Evolutionary conservation across 2,888 invertebrate species (phyloP).

Genomic region (Archips crataeganus): DNA sequence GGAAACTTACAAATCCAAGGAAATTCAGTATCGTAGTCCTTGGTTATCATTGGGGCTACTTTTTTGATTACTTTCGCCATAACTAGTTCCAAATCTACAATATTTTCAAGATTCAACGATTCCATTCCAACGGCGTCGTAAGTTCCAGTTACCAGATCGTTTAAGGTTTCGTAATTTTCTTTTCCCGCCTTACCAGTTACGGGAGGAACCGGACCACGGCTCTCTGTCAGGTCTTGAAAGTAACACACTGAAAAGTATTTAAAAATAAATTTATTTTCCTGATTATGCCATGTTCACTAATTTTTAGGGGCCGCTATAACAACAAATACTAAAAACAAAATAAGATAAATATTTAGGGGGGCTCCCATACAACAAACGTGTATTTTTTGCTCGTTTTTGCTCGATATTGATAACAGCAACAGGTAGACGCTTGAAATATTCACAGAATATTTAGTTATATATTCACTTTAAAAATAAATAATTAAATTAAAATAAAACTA

Average conservation of each 20-base stretch:
- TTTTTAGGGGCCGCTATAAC: too few species aligned
- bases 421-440: too few species aligned
- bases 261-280: background rate
- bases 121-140: slow-evolving; percentile 42
- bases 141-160: background rate
- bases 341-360: too few species aligned
- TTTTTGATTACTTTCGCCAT: slow-evolving; percentile 60
- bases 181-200: background rate
- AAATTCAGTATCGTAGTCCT: slow-evolving; percentile 59
- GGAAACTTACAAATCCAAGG: slow-evolving; percentile 70
- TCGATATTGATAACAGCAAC: too few species aligned
- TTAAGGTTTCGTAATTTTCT: background rate
- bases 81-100: slow-evolving; percentile 48
- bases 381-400: too few species aligned
- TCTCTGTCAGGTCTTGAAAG: background rate
- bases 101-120: slow-evolving; percentile 44
- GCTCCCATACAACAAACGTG: too few species aligned
- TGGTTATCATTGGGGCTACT: slow-evolving; percentile 67
- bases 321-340: too few species aligned
- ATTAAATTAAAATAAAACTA: too few species aligned
- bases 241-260: background rate
- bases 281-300: too few species aligned
- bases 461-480: too few species aligned
- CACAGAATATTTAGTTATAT: too few species aligned
- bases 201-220: background rate